Evolutionary conservation across 2,113 vertebrate species (phyloP), one percentile per base, ranked within the genome.

Genomic region (Emydura subglobosa): DNA sequence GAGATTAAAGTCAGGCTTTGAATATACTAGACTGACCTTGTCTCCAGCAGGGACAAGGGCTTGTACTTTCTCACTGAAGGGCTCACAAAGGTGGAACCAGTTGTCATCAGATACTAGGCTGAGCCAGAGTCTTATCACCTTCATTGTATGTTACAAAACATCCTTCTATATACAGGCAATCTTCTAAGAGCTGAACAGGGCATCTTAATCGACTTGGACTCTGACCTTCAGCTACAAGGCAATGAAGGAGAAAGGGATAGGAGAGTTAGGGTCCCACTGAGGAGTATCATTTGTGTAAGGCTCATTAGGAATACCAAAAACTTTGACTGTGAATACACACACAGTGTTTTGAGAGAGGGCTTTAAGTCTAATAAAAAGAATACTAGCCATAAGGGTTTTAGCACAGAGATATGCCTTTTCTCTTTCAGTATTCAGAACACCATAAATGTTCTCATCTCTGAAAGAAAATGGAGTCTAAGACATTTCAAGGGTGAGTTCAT

Each of bases 401-500:
- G 1, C 59, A 82, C 39, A 54, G 47, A 72, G 85, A 3, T 92
- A 22, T 47, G 44, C 88, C 10, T 57, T 5, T 5, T 78, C 29
- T 49, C 34, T 44, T 89, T 90, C 83, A 85, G 5, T 19, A 27
- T 90, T 94, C 8, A 81, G 39, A 4, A 1, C 8, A 89, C 3
- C 14, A 42, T 21, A 42, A 12, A 39, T 91, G 12, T 81, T 88
- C 80, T 88, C 61, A 83, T 14, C 87, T n/a, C 49, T 93, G 16
- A n/a, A 87, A 91, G 91, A 89, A 94, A 93, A 92, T 82, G 29
- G 29, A 94, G 31, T 81, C 54, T 4, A 1, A 83, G 39, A 53
- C 3, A 59, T 88, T 96, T 96, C 65, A 92, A 88, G 74, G 14
- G 9, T 90, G 76, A 91, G 5, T 79, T 83, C 10, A 29, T 85